Evolutionary conservation across 2,113 vertebrate genomes (phyloP).

Genomic region (Hyla sarda): DNA sequence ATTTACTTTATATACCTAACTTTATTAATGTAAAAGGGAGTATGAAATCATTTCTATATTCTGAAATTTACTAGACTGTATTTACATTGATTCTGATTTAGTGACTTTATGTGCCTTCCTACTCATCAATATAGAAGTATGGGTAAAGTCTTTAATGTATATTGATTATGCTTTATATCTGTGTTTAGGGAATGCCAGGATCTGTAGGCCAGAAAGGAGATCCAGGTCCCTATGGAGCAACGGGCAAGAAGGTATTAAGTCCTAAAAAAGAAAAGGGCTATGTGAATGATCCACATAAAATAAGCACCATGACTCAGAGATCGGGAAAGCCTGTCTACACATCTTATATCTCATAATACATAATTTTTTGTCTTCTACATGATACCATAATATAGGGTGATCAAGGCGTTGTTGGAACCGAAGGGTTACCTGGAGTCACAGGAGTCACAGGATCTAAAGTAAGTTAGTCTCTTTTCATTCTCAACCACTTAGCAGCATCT

Average conservation of each 20-base stretch:
- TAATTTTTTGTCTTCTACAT: neutral
- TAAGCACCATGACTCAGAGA: no score
- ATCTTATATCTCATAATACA: no score
- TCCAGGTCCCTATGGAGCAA: conserved; percentile 46
- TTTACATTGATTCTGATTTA: no score
- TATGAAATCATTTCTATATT: no score
- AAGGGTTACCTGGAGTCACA: conserved; percentile 16
- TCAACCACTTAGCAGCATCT: neutral
- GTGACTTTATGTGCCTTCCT: no score
- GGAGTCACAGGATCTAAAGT: conserved; percentile 23
- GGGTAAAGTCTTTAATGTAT: neutral
- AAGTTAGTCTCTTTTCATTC: neutral
- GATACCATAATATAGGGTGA: conserved; percentile 19
- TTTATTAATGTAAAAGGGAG: no score
- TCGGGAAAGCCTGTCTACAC: no score
- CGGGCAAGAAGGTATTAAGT: conserved; percentile 45
- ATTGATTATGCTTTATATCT: neutral
- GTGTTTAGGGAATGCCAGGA: conserved; percentile 30
- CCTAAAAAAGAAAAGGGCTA: no score
- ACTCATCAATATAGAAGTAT: no score
- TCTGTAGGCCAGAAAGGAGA: conserved; percentile 46
- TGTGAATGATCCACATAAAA: no score
- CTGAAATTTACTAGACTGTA: no score
- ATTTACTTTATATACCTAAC: no score
- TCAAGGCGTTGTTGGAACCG: neutral